A percentile compares a stretch with the other conserved stretches of the same genome.
Evolutionary conservation across 2,113 vertebrate genomes (phyloP).

Genomic region (Pomatostomus ruficeps): DNA sequence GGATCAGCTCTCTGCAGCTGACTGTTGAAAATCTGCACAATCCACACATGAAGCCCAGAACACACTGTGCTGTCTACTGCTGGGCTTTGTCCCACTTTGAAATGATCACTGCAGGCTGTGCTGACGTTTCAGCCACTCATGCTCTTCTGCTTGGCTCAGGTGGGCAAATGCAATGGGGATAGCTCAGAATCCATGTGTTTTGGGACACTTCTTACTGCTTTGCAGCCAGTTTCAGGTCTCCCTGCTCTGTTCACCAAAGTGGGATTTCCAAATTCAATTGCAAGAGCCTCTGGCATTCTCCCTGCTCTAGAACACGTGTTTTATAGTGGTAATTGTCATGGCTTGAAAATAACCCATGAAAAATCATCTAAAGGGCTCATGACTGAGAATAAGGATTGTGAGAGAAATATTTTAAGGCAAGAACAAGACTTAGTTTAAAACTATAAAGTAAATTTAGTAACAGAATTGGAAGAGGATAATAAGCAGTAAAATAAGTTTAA

Average conservation of each 20-base stretch:
- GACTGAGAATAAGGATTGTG: too few relatives aligned
- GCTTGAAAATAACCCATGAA: too few relatives aligned
- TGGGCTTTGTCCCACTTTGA: neutral
- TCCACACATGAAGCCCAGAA: neutral
- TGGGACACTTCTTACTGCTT: neutral
- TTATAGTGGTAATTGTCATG: neutral
- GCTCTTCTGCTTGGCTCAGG: neutral
- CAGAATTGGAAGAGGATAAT: too few relatives aligned
- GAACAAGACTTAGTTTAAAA: too few relatives aligned
- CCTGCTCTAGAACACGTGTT: neutral
- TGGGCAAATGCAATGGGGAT: neutral
- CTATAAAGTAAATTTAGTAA: too few relatives aligned
- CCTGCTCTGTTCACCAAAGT: neutral
- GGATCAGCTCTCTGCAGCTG: neutral
- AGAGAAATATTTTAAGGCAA: too few relatives aligned
- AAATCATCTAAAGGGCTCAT: too few relatives aligned
- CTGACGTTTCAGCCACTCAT: accelerated
- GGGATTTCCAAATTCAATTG: neutral
- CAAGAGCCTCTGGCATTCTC: neutral
- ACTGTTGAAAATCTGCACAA: neutral
- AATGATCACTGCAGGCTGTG: neutral
- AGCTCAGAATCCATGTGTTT: neutral
- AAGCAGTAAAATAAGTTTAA: too few relatives aligned
- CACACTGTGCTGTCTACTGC: neutral
- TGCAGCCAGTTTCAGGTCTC: neutral